Evolutionary conservation across 2,113 vertebrate species (phyloP), one percentile per base, ranked within the genome.

Genomic region (Harpagus bidentatus): DNA sequence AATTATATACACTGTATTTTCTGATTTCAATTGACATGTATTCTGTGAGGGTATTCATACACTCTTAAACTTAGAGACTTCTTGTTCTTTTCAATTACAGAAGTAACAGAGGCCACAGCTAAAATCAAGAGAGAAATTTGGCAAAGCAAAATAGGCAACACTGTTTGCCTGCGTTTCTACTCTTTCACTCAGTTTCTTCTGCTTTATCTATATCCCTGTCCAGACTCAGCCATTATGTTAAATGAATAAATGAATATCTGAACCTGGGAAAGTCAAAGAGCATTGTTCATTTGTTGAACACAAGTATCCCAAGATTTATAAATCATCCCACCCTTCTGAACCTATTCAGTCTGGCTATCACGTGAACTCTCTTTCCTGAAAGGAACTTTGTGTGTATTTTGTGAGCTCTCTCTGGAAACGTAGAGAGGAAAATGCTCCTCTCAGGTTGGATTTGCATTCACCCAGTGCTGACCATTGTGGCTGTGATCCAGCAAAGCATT

Each of bases 401-500:
- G 13, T 86, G 47, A 84, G 11, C 13, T 86, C 21, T 70, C 29
- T 50, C 67, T 81, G 45, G 59, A 95, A 87, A 90, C 6, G 43
- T 0, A 31, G 58, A 74, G 36, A 66, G 32, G 17, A 66, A 77
- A 96, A 78, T 2, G 1, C 4, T 67, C 8, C 43, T 84, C 47
- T 82, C 40, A 45, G 65, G 34, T 34, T 61, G 36, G 21, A 84
- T 73, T 90, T 95, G 58, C 58, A 80, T 77, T 96, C 88, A 80
- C 17, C 5, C 45, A 1, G 0, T 32, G 45, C 48, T 80, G 48
- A 92, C 25, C 32, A 40, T 34, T 50, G 52, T 91, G 86, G 91
- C 81, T 95, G 48, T 91, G 88, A 96, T 95, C 88, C 91, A 92
- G 40, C 16, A 94, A 76, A 92, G 69, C 70, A 91, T 91, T 97